Evolutionary conservation across 2,113 vertebrate genomes (phyloP), one percentile per base, ranked within the genome.

Genomic region (Burhinus oedicnemus): DNA sequence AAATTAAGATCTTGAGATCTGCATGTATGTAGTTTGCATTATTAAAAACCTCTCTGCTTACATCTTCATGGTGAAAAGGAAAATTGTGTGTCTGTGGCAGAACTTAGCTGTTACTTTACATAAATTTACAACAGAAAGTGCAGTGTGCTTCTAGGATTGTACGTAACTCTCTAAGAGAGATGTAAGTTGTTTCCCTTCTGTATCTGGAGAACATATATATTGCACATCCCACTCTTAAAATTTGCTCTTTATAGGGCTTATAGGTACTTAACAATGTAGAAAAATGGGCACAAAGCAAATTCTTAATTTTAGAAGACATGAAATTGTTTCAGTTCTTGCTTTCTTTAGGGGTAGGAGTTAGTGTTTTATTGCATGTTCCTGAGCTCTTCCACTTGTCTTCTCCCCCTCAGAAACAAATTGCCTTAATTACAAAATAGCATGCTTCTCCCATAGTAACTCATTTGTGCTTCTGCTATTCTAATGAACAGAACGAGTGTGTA

Each of bases 1-100:
- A 89, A 95, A 60, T 0, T 0, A 61, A 79, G 47, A 77, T 96
- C 55, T 90, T 58, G 85, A 87, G 68, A 78, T 81, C 61, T 91
- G 61, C 60, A 60, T 5, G 5, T 47, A 70, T 0, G 1, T 75
- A 36, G 77, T 68, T 88, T 90, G 83, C 86, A 90, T 95, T 95
- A 97, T 90, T 97, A 83, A 89, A 88, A 92, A 32, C 58, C 83
- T 88, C 34, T 86, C 62, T 86, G 79, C 79, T 90, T 89, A 61
- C 17, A 20, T 89, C 36, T 89, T 85, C 27, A 12, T 47, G 23
- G 57, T 79, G 38, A 38, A 88, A 80, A 86, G 68, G 38, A 74
- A 83, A 70, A 91, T 76, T 18, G 13, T 2, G 0, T 34, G 68
- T 85, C 72, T 86, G 47, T 74, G 65, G 40, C 54, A 84, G 66